These are phyloP conservation scores for Halisarca cf. caerulea DNA, from an alignment of 37 sponge, comb jelly and placozoan genomes.

Conservation along the genomic window DNA sequence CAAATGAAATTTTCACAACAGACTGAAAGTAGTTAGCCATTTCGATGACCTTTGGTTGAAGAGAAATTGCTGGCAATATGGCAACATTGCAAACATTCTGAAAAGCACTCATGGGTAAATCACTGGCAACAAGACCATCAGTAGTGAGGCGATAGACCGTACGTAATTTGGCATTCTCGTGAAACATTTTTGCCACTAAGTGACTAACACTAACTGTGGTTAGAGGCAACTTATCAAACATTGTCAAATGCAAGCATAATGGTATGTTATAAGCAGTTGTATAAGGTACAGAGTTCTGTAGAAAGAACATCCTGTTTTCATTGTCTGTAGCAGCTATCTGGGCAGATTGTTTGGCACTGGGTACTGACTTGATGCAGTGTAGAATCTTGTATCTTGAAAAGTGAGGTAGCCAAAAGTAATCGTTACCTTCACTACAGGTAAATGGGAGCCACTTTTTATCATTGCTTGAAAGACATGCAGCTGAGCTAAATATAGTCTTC, in stretches of 20 bases:
- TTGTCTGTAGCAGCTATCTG: not conserved
- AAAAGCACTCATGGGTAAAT: not conserved
- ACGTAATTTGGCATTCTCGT: not conserved
- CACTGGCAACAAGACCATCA: not conserved
- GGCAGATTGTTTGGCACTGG: too few relatives aligned
- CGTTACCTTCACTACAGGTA: not conserved
- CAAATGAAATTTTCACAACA: not conserved
- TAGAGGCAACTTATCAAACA: not conserved
- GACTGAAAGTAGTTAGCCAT: too few relatives aligned
- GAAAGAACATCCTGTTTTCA: not conserved
- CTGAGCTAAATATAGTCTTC: not conserved
- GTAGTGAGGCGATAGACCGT: not conserved
- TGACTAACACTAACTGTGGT: not conserved
- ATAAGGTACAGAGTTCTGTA: not conserved
- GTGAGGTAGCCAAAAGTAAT: not conserved
- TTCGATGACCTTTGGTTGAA: too few relatives aligned
- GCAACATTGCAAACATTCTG: too few relatives aligned
- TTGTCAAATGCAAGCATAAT: not conserved
- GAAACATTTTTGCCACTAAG: not conserved
- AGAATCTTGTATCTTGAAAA: conserved; percentile 14
- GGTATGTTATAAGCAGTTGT: conserved; percentile 17
- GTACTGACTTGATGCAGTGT: too few relatives aligned
- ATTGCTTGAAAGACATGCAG: not conserved
- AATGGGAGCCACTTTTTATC: not conserved
- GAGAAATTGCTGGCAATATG: too few relatives aligned